phyloP scores from a whole-genome alignment of 2,797 vertebrate genomes.

The Malurus splendens region DNA sequence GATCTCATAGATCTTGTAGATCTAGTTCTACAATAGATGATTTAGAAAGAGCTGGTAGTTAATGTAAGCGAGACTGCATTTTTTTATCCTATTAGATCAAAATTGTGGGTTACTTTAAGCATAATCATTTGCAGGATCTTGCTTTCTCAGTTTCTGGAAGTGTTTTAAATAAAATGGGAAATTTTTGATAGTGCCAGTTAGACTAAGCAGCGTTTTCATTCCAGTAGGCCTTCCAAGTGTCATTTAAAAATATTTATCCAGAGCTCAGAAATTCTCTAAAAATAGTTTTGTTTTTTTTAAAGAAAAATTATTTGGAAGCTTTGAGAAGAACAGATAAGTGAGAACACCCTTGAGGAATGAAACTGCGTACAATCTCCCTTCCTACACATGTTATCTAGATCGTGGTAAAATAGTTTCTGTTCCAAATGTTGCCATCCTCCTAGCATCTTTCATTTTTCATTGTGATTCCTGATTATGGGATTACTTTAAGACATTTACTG shows the following conservation, averaged over 20 bases:
- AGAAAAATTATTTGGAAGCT: neutral
- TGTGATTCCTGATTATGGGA: neutral
- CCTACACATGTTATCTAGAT: neutral
- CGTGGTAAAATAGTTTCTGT: neutral
- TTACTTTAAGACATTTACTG: neutral
- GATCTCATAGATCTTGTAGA: no score
- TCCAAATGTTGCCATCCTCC: neutral
- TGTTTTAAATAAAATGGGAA: neutral
- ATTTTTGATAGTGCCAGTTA: neutral
- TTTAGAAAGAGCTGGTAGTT: neutral
- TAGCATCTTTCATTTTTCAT: neutral
- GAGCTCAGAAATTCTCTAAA: neutral
- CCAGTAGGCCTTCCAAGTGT: neutral
- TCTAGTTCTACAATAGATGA: neutral
- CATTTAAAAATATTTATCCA: neutral
- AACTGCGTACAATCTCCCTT: neutral
- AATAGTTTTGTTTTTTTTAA: constrained; percentile 11
- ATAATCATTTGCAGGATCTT: neutral
- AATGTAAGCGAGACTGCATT: neutral
- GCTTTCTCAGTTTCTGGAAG: neutral
- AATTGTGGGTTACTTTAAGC: neutral
- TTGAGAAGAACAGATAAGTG: neutral
- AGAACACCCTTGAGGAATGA: neutral
- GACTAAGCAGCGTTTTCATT: neutral
- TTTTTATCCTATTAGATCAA: neutral